Conservation (phyloP, 1,140 invertebrate genomes). For the Pogonomyrmex barbatus region DNA sequence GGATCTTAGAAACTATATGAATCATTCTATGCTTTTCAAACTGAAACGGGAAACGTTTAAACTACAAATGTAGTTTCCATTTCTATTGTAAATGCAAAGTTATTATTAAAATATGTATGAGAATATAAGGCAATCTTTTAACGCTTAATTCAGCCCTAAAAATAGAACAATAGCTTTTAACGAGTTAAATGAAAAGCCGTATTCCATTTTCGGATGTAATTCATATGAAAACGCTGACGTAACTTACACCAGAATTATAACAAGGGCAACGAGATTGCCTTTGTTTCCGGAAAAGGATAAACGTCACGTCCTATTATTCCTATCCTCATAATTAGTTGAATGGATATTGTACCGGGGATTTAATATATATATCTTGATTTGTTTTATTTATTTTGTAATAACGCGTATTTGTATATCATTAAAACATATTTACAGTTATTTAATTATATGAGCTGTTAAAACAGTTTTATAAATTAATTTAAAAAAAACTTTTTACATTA, state of each 20-base stretch:
- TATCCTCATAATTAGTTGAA: constrained; percentile 49
- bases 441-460: not conserved
- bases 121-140: constrained; percentile 31
- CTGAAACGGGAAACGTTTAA: constrained; percentile 20
- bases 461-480: not conserved
- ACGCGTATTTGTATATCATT: constrained; percentile 8
- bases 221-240: constrained; percentile 52
- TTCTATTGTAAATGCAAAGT: constrained; percentile 31
- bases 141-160: constrained; percentile 33
- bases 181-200: constrained; percentile 49
- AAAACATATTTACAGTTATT: not conserved
- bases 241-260: constrained; percentile 56
- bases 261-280: constrained; percentile 31
- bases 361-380: not conserved
- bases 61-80: not conserved
- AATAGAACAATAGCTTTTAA: constrained; percentile 56
- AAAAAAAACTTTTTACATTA: too few relatives aligned
- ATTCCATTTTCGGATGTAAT: constrained; percentile 45
- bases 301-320: constrained; percentile 53
- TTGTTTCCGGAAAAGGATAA: constrained; percentile 55
- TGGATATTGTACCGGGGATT: constrained; percentile 22
- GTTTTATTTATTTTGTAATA: constrained; percentile 30
- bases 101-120: constrained; percentile 31
- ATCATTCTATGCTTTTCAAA: not conserved
- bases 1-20: not conserved